These are phyloP conservation scores for Bradypus variegatus DNA, from an alignment of 2,797 vertebrate genomes.

Conservation along the genomic window DNA sequence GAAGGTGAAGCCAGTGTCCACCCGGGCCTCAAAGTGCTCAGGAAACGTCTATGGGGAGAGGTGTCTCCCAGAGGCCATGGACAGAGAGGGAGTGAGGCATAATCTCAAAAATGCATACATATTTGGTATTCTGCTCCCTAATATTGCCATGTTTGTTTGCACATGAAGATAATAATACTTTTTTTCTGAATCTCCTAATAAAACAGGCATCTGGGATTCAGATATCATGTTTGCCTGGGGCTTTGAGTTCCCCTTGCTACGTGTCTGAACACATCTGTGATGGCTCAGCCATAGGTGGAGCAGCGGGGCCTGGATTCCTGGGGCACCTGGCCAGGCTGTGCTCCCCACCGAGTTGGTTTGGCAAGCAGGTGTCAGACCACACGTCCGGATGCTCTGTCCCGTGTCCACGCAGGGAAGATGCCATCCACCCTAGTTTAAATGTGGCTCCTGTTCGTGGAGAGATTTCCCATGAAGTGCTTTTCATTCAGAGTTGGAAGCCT, in stretches of 20 bases:
- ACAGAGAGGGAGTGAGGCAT: neutral
- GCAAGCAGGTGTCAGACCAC: neutral
- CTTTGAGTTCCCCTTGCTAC: neutral
- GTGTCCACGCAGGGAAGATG: neutral
- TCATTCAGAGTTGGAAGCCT: constrained; percentile 55
- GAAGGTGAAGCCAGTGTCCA: neutral
- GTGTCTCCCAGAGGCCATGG: neutral
- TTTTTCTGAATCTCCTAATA: constrained; percentile 38
- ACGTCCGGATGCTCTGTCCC: neutral
- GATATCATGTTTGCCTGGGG: constrained; percentile 16
- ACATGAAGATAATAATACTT: constrained; percentile 33
- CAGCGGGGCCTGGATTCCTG: neutral
- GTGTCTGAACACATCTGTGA: neutral
- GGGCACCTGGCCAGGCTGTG: neutral
- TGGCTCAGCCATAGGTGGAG: neutral
- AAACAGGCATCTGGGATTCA: constrained; percentile 38
- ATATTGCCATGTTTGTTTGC: constrained; percentile 44
- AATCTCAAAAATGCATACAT: neutral
- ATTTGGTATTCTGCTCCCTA: neutral
- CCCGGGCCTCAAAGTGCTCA: neutral
- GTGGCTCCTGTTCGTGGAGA: neutral
- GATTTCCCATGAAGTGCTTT: constrained; percentile 55
- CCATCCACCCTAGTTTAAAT: neutral
- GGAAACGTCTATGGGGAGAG: neutral
- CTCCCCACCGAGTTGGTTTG: neutral